Conservation (phyloP, 2,797 vertebrate species). For the Graptemys geographica region DNA sequence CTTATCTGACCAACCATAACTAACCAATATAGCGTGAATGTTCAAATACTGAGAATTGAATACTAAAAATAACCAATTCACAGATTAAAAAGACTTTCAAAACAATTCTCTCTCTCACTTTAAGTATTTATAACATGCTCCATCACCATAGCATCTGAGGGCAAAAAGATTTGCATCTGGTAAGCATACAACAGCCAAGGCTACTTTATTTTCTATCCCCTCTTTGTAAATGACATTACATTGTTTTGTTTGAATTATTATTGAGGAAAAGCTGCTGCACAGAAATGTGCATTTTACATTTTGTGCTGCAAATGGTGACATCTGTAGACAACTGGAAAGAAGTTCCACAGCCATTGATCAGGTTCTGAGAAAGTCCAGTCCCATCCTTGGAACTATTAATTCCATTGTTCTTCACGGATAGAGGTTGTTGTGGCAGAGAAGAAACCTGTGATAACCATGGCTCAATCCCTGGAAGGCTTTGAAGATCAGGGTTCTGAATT, state of each 20-base stretch:
- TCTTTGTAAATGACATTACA: background rate
- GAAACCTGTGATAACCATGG: background rate
- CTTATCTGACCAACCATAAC: background rate
- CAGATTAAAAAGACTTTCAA: background rate
- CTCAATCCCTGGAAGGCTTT: slow-evolving; percentile 11
- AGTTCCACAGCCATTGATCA: background rate
- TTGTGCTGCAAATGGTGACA: background rate
- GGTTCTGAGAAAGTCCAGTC: background rate
- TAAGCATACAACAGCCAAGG: background rate
- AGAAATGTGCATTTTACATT: background rate
- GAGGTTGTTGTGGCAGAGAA: background rate
- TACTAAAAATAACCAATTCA: rapidly evolving
- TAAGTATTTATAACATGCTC: background rate
- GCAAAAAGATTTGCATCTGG: background rate
- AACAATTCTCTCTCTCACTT: background rate
- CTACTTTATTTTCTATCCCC: background rate
- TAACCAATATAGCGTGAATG: background rate
- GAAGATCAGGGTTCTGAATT: background rate
- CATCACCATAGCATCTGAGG: background rate
- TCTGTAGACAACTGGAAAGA: background rate
- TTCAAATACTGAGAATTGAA: background rate
- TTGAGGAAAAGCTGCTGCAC: background rate
- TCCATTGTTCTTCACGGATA: background rate
- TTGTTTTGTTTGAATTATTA: background rate
- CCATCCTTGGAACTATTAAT: background rate